Evolutionary conservation across 2,888 invertebrate species (phyloP), one percentile per base, ranked within the genome.

Genomic region (Watsonalla cultraria): DNA sequence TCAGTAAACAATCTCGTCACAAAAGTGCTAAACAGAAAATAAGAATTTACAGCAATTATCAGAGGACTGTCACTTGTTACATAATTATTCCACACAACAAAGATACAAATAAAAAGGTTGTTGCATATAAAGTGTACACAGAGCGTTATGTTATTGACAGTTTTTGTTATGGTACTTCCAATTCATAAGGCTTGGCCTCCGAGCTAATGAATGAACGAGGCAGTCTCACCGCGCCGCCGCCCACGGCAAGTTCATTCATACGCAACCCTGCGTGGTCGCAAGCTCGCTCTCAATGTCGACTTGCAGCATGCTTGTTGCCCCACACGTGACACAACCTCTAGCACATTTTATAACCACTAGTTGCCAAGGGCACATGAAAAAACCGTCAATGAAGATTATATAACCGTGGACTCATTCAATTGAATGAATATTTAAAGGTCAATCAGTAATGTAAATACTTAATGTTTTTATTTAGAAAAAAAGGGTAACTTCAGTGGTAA

Each of bases 181-280:
- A 89, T 89, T 88, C 86, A 87, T 86, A 80, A 86, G 82, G 74
- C 80, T 80, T 84, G 86, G 84, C 88, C 90, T 89, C 82, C 71
- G 64, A 83, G 78, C 72, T 87, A 88, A 86, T 89, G 88, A 88
- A 87, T 88, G 88, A 86, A 89, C 79, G 83, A 82, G 78, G 75
- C 70, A 74, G 74, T 77, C 68, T 74, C 72, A 69, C 68, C 71
- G 67, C 67, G 74, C 70, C 72, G 72, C 82, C 82, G 78, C 84
- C 90, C 88, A 90, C 90, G 80, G 66, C 64, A 61, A 68, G 74
- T 86, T 83, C 90, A 90, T 90, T 90, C 90, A 90, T 89, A 78
- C 82, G 68, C 67, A 75, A 80, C 82, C 82, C 84, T 84, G 86
- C 86, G 84, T 80, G 81, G 79, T 78, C 76, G 77, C 74, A 53